phyloP scores from a whole-genome alignment of 2,888 invertebrate species.

The Escarpia spicata region DNA sequence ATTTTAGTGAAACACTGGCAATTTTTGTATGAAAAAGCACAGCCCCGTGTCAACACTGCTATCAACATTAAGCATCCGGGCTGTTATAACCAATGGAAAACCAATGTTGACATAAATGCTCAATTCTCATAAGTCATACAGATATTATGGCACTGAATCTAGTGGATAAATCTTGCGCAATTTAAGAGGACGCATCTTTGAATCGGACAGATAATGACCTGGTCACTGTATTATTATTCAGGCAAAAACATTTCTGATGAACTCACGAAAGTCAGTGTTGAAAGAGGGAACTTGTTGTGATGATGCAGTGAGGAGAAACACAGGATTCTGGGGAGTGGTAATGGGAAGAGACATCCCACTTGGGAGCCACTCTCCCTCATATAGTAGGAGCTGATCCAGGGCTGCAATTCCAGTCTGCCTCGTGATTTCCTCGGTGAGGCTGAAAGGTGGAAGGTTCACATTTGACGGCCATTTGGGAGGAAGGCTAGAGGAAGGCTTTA shows the following conservation, averaged over 20 bases:
- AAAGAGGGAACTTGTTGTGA: not conserved
- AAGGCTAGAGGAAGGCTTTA: not conserved
- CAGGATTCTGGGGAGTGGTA: slow-evolving; percentile 56
- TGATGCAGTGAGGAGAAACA: slow-evolving; percentile 55
- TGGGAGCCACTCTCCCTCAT: slow-evolving; percentile 66
- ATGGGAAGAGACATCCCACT: slow-evolving; percentile 53
- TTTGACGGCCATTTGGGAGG: not conserved
- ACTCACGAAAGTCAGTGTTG: not conserved
- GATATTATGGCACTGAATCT: no score
- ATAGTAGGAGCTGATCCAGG: slow-evolving; percentile 84
- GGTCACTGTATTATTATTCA: not conserved
- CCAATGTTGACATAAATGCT: no score
- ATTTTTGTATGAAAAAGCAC: no score
- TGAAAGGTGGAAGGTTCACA: slow-evolving; percentile 64
- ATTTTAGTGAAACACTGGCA: no score
- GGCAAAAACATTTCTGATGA: not conserved
- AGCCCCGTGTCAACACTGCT: no score
- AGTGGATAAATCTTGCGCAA: no score
- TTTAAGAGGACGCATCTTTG: no score
- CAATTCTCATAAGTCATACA: no score
- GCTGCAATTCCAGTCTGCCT: slow-evolving; percentile 86
- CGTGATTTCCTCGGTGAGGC: slow-evolving; percentile 82
- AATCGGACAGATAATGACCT: not conserved
- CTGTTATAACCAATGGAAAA: no score
- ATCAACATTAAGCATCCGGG: no score